Evolutionary conservation across 2,888 invertebrate genomes (phyloP), one percentile per base, ranked within the genome.

Genomic region (Drosophila meridiana): DNA sequence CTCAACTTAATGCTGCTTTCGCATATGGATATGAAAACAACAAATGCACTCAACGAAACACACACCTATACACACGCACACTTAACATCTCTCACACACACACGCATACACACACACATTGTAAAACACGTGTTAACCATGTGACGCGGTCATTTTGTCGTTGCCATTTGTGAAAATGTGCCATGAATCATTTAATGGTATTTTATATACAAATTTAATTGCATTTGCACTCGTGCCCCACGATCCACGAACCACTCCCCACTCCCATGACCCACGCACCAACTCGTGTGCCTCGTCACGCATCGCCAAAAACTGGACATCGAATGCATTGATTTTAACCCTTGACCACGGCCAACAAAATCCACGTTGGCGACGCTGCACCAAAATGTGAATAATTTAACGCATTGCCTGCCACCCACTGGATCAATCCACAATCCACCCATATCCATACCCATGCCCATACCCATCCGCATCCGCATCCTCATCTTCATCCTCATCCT

Each of bases 311-410:
- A 36, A 52, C 67, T 73, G 69, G 60, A 67, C 80, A 68, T 48
- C 76, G 63, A 64, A 61, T 52, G 76, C 80, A 80, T 80, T 80
- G 80, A 80, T 80, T 80, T 78, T 73, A 61, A 66, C 68, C 68
- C 74, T 77, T 80, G 78, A 73, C 80, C 66, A 68, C 61, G 69
- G 66, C 68, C 80, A 70, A 77, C 74, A 80, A 64, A 82, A 82
- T 85, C 69, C 59, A 71, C 73, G 63, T 50, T 55, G 64, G 56
- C 53, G 48, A 45, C 69, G 68, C 78, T 89, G 87, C 82, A 80
- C 77, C 85, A 91, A 90, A 79, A 80, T 87, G 83, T 90, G 83
- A 89, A 91, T 89, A 90, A 88, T 91, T 90, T 83, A 91, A 91
- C 82, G 76, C 81, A 77, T 80, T 76, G 69, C 63, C 63, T n/a